These are phyloP conservation scores for Scarus forsteni DNA, from an alignment of 2,797 vertebrate species.

Conservation along the genomic window DNA sequence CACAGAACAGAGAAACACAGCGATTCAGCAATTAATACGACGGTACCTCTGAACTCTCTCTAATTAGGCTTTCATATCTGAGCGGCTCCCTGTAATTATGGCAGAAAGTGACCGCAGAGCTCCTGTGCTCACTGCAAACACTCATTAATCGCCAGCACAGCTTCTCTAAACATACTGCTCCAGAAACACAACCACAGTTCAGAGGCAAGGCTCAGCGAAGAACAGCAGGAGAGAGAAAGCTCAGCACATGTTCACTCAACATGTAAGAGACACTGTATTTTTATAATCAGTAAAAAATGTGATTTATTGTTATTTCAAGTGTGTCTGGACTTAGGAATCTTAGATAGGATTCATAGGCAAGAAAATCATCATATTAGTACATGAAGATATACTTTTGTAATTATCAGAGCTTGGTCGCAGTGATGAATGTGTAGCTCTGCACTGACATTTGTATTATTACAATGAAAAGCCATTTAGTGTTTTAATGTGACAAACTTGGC, in stretches of 20 bases:
- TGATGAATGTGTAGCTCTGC: too few species aligned
- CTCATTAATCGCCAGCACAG: slow-evolving; percentile 62
- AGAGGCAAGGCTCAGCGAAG: slow-evolving; percentile 13
- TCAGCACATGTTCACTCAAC: slow-evolving; percentile 6
- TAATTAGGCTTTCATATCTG: slow-evolving; percentile 83
- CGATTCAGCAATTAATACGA: slow-evolving; percentile 72
- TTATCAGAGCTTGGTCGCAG: too few species aligned
- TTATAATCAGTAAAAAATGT: neutral
- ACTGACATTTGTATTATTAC: too few species aligned
- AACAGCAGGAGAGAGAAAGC: neutral
- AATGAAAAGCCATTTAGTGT: too few species aligned
- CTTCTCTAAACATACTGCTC: slow-evolving; percentile 53
- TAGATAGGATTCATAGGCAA: too few species aligned
- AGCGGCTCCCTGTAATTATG: slow-evolving; percentile 78
- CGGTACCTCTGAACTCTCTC: slow-evolving; percentile 66
- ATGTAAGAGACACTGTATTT: slow-evolving; percentile 1
- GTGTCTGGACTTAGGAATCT: too few species aligned
- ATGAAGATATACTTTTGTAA: too few species aligned
- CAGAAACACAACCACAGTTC: slow-evolving; percentile 42
- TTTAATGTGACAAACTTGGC: too few species aligned
- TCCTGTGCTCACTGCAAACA: slow-evolving; percentile 66
- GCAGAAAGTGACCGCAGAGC: slow-evolving; percentile 58
- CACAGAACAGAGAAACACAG: slow-evolving; percentile 61
- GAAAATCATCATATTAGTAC: too few species aligned
- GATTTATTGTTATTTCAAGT: too few species aligned